Percentiles rank a stretch among this genome's conserved stretches.
These are phyloP conservation scores for Eretmocerus hayati DNA, from an alignment of 2,888 invertebrate species.

Conservation along the genomic window DNA sequence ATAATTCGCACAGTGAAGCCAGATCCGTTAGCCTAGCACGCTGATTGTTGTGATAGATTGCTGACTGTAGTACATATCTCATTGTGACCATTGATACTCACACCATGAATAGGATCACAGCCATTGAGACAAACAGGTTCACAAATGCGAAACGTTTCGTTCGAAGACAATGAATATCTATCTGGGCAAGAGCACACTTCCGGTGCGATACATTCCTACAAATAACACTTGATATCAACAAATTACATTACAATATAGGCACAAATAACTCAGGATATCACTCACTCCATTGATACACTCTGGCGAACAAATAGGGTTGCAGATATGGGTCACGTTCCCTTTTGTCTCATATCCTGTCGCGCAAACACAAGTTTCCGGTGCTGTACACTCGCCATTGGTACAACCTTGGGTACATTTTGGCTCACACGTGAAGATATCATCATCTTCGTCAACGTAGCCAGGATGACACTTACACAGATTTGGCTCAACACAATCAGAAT, in stretches of 20 bases:
- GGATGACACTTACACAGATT: slow-evolving; percentile 23
- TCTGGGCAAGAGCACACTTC: slow-evolving; percentile 33
- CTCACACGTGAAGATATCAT: slow-evolving; percentile 27
- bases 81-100: too few species aligned
- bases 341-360: slow-evolving; percentile 29
- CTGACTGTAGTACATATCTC: too few species aligned
- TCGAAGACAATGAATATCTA: too few species aligned
- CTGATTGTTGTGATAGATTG: too few species aligned
- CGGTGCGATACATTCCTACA: slow-evolving; percentile 31
- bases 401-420: slow-evolving; percentile 27
- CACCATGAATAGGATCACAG: too few species aligned
- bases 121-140: too few species aligned
- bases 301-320: slow-evolving; percentile 10
- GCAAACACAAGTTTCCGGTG: slow-evolving; percentile 40
- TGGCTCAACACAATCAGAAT: slow-evolving; percentile 27
- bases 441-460: slow-evolving; percentile 26
- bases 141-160: too few species aligned
- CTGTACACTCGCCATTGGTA: slow-evolving; percentile 43
- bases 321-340: slow-evolving; percentile 12
- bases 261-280: too few species aligned
- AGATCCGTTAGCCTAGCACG: too few species aligned
- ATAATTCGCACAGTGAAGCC: too few species aligned
- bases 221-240: too few species aligned
- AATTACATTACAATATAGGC: too few species aligned
- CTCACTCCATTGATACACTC: slow-evolving; percentile 13